Percentiles rank a stretch among this genome's conserved stretches.
Evolutionary conservation across 2,888 invertebrate genomes (phyloP).

Genomic region (Rosalia funebris): DNA sequence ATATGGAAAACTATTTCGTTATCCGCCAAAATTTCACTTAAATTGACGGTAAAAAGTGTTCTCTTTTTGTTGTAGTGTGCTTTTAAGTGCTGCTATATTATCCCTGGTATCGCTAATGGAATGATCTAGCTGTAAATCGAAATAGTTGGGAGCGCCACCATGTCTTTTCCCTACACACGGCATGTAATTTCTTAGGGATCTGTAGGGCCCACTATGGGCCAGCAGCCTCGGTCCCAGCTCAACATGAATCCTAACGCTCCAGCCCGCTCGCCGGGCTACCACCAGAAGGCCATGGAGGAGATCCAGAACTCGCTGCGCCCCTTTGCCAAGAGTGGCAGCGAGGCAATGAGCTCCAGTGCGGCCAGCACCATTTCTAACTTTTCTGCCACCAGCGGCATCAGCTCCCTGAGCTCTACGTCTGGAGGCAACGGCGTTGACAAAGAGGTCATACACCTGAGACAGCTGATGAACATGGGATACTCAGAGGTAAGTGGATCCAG

Average conservation of each 20-base stretch:
- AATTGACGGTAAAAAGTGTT: too few species aligned
- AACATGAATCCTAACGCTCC: slow-evolving; percentile 74
- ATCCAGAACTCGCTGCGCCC: slow-evolving; percentile 85
- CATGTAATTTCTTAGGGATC: slow-evolving; percentile 2
- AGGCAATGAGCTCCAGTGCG: slow-evolving; percentile 75
- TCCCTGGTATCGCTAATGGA: too few species aligned
- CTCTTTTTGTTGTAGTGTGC: too few species aligned
- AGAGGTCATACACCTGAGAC: slow-evolving; percentile 72
- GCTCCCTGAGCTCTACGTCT: slow-evolving; percentile 69
- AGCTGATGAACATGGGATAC: slow-evolving; percentile 77
- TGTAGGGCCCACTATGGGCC: slow-evolving; percentile 67
- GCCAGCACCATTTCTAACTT: slow-evolving; percentile 78
- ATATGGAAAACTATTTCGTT: neutral
- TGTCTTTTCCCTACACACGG: neutral
- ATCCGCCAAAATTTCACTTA: too few species aligned
- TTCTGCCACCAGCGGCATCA: slow-evolving; percentile 71
- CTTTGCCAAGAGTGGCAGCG: slow-evolving; percentile 75
- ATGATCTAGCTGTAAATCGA: too few species aligned
- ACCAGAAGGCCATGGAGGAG: slow-evolving; percentile 87
- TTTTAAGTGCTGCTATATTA: too few species aligned
- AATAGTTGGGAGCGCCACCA: neutral
- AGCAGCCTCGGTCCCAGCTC: slow-evolving; percentile 65
- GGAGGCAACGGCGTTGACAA: slow-evolving; percentile 67
- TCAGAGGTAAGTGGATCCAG: slow-evolving; percentile 78
- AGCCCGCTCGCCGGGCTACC: slow-evolving; percentile 75